Base-by-base conservation (phyloP, 2,113 vertebrate species). In the Dissostichus mawsoni region DNA sequence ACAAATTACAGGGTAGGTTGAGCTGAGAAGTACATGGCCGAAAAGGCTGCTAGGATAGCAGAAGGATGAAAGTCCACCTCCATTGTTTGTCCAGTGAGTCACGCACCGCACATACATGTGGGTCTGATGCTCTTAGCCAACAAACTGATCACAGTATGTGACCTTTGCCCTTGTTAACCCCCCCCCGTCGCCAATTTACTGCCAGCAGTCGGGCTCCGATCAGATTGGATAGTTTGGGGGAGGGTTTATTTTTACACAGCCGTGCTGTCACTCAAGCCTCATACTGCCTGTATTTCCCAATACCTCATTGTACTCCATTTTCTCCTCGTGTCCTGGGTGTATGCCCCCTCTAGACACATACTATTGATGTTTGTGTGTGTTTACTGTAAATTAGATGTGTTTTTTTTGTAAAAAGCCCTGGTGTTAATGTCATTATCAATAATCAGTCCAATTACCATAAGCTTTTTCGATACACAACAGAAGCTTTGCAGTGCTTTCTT, bases 101-200 rank as follows among this genome's bases (percentile, higher is more conserved):
- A 29, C 51, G 41, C 57, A 64, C 61, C 10, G 29, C 78, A 75
- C 82, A 65, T 78, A 74, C 61, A 68, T 70, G 79, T 76, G 63
- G 53, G 41, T 62, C 78, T 69, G 56, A 81, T 8, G 52, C 81
- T 76, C 71, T 59, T 56, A 63, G 81, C 66, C 82, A 71, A 90
- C 87, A 89, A 88, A 95, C 90, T 68, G 88, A 94, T 94, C 86
- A 16, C 72, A 88, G 93, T 92, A 89, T 92, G 91, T 74, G 82
- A 93, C 90, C 93, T 91, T 68, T 92, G 73, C 50, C 88, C 84
- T 69, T 85, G 62, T 88, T 92, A 80, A 86, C 85, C 87, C 69
- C 66, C 29, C 58, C 17, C 72, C 23, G 14, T 44, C 5, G 23
- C 51, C 20, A 20, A 20, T 29, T 29, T 25, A 45, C 81, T 58